Conservation (phyloP, 2,113 vertebrate genomes). For the Pimephales promelas region DNA sequence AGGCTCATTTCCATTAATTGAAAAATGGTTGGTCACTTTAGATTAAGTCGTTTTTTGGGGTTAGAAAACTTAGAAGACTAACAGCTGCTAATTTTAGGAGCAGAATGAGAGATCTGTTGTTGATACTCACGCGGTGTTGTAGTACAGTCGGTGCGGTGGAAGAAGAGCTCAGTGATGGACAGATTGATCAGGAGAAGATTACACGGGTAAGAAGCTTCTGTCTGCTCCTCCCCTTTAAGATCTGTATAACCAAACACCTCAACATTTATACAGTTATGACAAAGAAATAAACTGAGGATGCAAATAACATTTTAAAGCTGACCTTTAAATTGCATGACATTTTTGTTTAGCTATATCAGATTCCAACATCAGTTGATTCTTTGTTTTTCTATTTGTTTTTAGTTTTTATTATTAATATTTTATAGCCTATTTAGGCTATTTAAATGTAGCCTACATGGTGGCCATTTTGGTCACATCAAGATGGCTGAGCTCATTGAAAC, state of each 20-base stretch:
- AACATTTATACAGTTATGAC: neutral
- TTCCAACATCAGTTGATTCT: too few relatives aligned
- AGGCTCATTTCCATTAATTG: too few relatives aligned
- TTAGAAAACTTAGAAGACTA: too few relatives aligned
- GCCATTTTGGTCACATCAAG: neutral
- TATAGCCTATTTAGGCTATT: neutral
- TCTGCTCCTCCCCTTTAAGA: slow-evolving; percentile 41
- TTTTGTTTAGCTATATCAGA: too few relatives aligned
- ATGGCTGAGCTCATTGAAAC: too few relatives aligned
- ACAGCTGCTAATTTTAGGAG: too few relatives aligned
- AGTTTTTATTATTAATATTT: neutral
- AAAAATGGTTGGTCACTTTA: too few relatives aligned
- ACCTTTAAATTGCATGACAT: too few relatives aligned
- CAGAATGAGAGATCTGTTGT: neutral
- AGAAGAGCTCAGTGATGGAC: neutral
- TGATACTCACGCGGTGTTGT: neutral
- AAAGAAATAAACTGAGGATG: neutral
- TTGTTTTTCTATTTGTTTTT: neutral
- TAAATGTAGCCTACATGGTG: neutral
- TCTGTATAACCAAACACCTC: neutral
- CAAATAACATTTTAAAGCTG: too few relatives aligned
- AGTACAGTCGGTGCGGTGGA: neutral
- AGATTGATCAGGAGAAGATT: slow-evolving; percentile 63
- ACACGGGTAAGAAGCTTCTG: slow-evolving; percentile 70
- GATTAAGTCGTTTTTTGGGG: too few relatives aligned